Evolutionary conservation across 2,888 invertebrate genomes (phyloP).

Genomic region (Melanargia galathea): DNA sequence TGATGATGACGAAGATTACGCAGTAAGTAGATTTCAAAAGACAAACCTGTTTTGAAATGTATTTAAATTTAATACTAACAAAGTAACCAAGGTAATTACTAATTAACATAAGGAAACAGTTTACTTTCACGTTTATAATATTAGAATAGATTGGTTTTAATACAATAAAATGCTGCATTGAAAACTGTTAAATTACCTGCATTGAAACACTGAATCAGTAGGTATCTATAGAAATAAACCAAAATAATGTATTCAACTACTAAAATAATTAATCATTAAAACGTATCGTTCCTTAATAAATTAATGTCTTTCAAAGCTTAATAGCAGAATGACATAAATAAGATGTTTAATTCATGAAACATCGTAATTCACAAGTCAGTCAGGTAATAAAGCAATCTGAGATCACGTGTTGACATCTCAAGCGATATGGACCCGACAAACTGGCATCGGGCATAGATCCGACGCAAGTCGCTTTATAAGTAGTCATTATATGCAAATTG

Average conservation of each 20-base stretch:
- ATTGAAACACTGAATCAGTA: neutral
- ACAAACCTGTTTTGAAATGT: no score
- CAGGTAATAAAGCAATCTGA: slow-evolving; percentile 56
- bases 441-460: slow-evolving; percentile 52
- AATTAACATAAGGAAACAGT: no score
- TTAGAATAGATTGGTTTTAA: no score
- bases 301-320: neutral
- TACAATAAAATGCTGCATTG: no score
- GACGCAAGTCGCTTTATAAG: slow-evolving; percentile 68
- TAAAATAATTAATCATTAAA: slow-evolving; percentile 36
- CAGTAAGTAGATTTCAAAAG: no score
- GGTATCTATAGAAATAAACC: neutral
- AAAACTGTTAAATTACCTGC: neutral
- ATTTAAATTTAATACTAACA: no score
- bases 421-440: slow-evolving; percentile 59
- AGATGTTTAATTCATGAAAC: slow-evolving; percentile 32
- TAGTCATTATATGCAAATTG: slow-evolving; percentile 75
- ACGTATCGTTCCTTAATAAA: slow-evolving; percentile 15
- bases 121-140: no score
- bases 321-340: slow-evolving; percentile 36
- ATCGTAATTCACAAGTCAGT: slow-evolving; percentile 38
- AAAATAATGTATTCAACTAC: slow-evolving; percentile 18
- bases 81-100: no score
- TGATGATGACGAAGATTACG: no score
- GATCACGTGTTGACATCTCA: slow-evolving; percentile 65